Evolutionary conservation across 1,140 invertebrate genomes (phyloP).

Genomic region (Cecropterus lyciades): DNA sequence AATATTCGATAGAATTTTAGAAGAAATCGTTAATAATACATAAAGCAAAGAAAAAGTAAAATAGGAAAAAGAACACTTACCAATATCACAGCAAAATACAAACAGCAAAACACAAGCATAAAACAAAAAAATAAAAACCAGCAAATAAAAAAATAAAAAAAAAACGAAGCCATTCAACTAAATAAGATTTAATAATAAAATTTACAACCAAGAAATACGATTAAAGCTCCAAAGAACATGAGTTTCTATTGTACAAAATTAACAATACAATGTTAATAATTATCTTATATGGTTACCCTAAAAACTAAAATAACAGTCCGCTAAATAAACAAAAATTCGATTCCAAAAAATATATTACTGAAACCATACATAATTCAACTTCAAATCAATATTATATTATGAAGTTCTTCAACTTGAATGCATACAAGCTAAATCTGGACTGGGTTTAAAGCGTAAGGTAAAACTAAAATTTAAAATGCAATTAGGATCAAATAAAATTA

Average conservation of each 20-base stretch:
- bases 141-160: too few relatives aligned
- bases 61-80: slow-evolving; percentile 48
- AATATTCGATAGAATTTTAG: too few relatives aligned
- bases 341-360: slow-evolving; percentile 5
- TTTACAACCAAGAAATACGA: slow-evolving; percentile 78
- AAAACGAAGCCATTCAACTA: slow-evolving; percentile 76
- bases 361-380: background rate
- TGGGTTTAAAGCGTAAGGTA: background rate
- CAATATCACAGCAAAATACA: slow-evolving; percentile 51
- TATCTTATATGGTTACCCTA: slow-evolving; percentile 40
- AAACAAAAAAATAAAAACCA: slow-evolving; percentile 51
- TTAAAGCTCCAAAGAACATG: slow-evolving; percentile 80
- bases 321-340: slow-evolving; percentile 29
- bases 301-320: slow-evolving; percentile 48
- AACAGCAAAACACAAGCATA: slow-evolving; percentile 61
- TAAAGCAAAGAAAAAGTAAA: slow-evolving; percentile 44
- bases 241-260: slow-evolving; percentile 69
- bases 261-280: slow-evolving; percentile 47
- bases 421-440: background rate
- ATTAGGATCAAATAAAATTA: background rate
- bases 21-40: slow-evolving; percentile 19
- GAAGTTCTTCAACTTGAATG: background rate
- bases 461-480: background rate
- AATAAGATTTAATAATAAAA: slow-evolving; percentile 82
- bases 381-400: background rate